Conservation (phyloP, 2,888 invertebrate genomes). For the Dorcus hopei region DNA sequence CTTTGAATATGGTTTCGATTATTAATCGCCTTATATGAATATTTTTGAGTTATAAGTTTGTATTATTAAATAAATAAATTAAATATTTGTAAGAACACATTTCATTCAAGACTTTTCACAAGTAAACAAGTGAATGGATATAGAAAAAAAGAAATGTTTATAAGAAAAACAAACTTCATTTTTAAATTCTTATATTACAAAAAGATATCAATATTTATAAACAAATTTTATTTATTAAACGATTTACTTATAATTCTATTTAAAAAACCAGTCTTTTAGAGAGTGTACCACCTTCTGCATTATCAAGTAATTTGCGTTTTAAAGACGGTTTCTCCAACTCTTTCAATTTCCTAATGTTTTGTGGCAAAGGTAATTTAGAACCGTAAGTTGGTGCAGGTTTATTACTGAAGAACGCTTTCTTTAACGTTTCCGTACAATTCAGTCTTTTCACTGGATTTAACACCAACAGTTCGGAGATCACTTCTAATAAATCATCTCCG, state of each 20-base stretch:
- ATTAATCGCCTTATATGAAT: slow-evolving; percentile 42
- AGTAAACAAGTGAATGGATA: too few relatives aligned
- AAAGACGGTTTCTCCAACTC: slow-evolving; percentile 66
- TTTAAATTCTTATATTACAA: neutral
- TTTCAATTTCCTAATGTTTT: slow-evolving; percentile 56
- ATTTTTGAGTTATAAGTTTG: neutral
- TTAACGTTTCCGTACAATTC: slow-evolving; percentile 78
- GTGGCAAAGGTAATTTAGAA: slow-evolving; percentile 77
- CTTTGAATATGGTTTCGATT: slow-evolving; percentile 94
- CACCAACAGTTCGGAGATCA: slow-evolving; percentile 73
- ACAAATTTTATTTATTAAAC: neutral
- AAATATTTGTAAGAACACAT: neutral
- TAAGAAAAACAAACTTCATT: neutral
- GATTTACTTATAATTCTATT: slow-evolving; percentile 20
- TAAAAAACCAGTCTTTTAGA: slow-evolving; percentile 68
- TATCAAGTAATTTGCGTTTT: slow-evolving; percentile 73
- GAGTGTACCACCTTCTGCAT: slow-evolving; percentile 65
- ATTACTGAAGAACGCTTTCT: slow-evolving; percentile 88
- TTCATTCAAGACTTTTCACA: too few relatives aligned
- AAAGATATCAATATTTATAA: neutral
- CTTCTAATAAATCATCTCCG: slow-evolving; percentile 80
- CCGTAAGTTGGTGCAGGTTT: slow-evolving; percentile 86
- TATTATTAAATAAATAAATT: slow-evolving; percentile 2
- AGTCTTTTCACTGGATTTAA: slow-evolving; percentile 81
- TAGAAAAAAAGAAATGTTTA: too few relatives aligned